Conservation (phyloP, 2,888 invertebrate species). For the Epicampocera succincta region DNA sequence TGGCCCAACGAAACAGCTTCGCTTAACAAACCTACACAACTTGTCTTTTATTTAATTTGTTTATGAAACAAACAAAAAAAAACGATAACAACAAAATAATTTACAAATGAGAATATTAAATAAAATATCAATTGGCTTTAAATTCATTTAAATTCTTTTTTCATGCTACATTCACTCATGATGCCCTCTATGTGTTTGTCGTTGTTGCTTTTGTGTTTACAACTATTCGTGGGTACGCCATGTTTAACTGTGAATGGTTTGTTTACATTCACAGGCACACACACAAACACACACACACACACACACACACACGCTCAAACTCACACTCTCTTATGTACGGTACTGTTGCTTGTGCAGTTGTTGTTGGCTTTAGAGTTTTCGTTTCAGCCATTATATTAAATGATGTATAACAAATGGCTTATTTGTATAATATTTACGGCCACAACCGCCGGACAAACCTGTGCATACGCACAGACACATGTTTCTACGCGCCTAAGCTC, state of each 20-base stretch:
- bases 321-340: too few species aligned
- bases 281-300: too few species aligned
- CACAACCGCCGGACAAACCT: too few species aligned
- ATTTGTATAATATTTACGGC: neutral
- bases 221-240: slow-evolving; percentile 15
- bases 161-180: slow-evolving; percentile 1
- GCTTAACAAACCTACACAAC: neutral
- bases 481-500: neutral
- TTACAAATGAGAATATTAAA: slow-evolving; percentile 67
- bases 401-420: slow-evolving; percentile 57
- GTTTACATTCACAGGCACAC: slow-evolving; percentile 1
- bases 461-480: too few species aligned
- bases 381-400: slow-evolving; percentile 51
- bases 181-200: neutral
- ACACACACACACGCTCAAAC: too few species aligned
- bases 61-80: neutral
- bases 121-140: slow-evolving; percentile 66
- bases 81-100: slow-evolving; percentile 4
- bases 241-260: slow-evolving; percentile 12
- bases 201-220: neutral
- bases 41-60: slow-evolving; percentile 6
- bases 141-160: slow-evolving; percentile 40
- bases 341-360: neutral
- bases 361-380: slow-evolving; percentile 29
- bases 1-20: too few species aligned